phyloP scores from a whole-genome alignment of 1,140 invertebrate genomes.

The Dermatophagoides farinae region DNA sequence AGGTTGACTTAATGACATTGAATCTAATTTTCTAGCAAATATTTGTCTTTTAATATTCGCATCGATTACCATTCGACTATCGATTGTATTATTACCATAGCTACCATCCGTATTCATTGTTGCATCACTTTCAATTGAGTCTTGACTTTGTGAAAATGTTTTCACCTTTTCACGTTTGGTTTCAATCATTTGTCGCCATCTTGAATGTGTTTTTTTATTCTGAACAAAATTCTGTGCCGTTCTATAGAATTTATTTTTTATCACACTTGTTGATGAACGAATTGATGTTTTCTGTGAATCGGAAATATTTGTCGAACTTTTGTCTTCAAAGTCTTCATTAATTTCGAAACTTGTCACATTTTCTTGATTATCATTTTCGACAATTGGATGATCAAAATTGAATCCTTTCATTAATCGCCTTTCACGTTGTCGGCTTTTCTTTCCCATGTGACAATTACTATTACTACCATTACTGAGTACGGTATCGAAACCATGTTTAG shows the following conservation, averaged over 20 bases:
- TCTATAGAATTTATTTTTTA: slow-evolving; percentile 16
- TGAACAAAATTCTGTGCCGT: slow-evolving; percentile 17
- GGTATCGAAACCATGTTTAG: background rate
- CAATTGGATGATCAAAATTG: slow-evolving; percentile 32
- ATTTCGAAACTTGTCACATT: slow-evolving; percentile 12
- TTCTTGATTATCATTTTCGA: background rate
- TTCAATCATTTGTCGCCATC: slow-evolving; percentile 20
- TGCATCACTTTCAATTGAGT: slow-evolving; percentile 11
- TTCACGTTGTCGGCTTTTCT: slow-evolving; percentile 79
- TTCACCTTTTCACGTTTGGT: slow-evolving; percentile 18
- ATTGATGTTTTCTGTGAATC: slow-evolving; percentile 11
- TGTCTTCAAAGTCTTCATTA: background rate
- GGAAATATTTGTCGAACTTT: slow-evolving; percentile 7
- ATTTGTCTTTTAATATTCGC: slow-evolving; percentile 7
- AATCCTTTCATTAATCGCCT: slow-evolving; percentile 80
- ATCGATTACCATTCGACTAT: background rate
- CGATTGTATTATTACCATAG: background rate
- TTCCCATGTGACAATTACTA: slow-evolving; percentile 41
- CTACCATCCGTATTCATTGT: background rate
- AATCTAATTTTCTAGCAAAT: slow-evolving; percentile 10
- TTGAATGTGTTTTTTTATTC: slow-evolving; percentile 16
- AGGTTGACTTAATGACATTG: slow-evolving; percentile 7
- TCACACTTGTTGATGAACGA: slow-evolving; percentile 16
- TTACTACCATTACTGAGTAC: background rate
- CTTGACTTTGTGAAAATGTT: slow-evolving; percentile 17